These are phyloP conservation scores for Marasmarcha lunaedactyla DNA, from an alignment of 2,888 invertebrate genomes.

Conservation along the genomic window DNA sequence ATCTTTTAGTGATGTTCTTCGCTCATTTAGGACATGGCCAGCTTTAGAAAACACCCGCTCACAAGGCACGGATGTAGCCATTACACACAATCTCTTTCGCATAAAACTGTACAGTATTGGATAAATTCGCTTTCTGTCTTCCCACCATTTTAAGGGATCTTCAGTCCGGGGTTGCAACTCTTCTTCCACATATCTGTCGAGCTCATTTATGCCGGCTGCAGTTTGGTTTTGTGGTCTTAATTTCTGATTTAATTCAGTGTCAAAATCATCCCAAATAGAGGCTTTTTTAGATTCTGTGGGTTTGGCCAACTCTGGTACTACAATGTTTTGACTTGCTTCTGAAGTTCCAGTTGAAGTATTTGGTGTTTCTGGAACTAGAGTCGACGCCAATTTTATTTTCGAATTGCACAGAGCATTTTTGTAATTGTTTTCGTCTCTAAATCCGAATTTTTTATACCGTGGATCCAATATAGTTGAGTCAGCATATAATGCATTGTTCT, in stretches of 20 bases:
- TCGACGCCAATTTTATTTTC: no score
- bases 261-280: neutral
- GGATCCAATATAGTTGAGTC: no score
- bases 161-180: slow-evolving; percentile 1
- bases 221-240: neutral
- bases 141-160: slow-evolving; percentile 16
- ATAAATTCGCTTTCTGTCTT: slow-evolving; percentile 10
- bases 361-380: no score
- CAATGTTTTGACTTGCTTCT: no score
- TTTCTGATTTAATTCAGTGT: neutral
- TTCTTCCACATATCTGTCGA: neutral
- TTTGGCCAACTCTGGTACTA: no score
- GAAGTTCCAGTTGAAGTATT: no score
- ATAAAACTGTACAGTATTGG: neutral
- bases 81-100: neutral
- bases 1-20: slow-evolving; percentile 7
- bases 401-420: no score
- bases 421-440: no score
- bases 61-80: neutral
- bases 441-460: no score
- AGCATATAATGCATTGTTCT: no score
- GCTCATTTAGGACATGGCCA: slow-evolving; percentile 8
- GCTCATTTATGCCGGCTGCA: neutral
- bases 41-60: slow-evolving; percentile 10
- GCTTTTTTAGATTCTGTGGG: no score